A percentile compares a stretch with the other conserved stretches of the same genome.
Evolutionary conservation across 2,113 vertebrate genomes (phyloP).

Genomic region (Mastomys natalensis): DNA sequence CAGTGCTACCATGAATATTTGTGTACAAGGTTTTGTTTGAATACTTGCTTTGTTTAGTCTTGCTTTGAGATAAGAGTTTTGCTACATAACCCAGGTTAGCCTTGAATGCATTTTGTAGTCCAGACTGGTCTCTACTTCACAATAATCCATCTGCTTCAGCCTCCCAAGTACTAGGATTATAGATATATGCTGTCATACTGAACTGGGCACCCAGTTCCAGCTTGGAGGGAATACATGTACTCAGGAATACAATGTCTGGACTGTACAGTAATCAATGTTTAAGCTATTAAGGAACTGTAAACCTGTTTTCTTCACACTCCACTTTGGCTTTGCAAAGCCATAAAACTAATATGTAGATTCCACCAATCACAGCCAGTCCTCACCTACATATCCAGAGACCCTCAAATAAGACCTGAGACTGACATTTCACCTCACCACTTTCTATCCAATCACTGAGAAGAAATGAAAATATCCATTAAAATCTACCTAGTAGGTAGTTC

Average conservation of each 20-base stretch:
- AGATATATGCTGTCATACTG: not conserved
- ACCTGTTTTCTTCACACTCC: not conserved
- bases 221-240: not conserved
- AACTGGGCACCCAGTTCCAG: not conserved
- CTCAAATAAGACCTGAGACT: constrained; percentile 29
- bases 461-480: constrained; percentile 36
- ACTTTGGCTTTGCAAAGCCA: constrained; percentile 10
- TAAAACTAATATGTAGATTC: constrained; percentile 29
- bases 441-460: not conserved
- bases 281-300: not conserved
- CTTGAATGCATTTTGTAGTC: not conserved
- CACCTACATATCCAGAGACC: constrained; percentile 34
- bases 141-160: not conserved
- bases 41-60: not conserved
- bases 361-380: constrained; percentile 6
- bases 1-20: not conserved
- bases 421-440: constrained; percentile 17
- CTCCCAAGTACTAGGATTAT: not conserved
- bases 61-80: not conserved
- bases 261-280: constrained; percentile 6
- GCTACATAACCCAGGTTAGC: not conserved
- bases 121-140: not conserved
- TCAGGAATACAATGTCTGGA: not conserved
- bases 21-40: constrained; percentile 20
- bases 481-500: not conserved